phyloP scores from a whole-genome alignment of 2,113 vertebrate species.

The Taxidea taxus region DNA sequence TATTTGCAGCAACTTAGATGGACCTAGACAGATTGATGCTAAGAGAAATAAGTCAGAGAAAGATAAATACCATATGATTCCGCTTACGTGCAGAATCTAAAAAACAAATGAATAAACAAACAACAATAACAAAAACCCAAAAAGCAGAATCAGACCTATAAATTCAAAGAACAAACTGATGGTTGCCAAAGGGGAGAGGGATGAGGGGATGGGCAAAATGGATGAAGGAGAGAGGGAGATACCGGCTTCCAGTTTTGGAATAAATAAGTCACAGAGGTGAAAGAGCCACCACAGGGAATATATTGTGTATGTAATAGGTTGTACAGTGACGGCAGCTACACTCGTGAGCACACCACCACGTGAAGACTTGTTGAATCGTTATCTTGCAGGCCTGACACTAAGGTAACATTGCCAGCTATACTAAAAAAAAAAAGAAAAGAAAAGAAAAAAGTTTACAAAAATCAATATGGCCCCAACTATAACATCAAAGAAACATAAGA shows the following conservation, averaged over 20 bases:
- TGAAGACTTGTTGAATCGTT: not conserved
- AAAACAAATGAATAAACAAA: not conserved
- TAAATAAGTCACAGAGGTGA: not conserved
- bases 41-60: not conserved
- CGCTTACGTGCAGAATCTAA: not conserved
- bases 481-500: constrained; percentile 27
- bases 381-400: not conserved
- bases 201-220: not conserved
- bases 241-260: not conserved
- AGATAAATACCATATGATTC: not conserved
- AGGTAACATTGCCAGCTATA: not conserved
- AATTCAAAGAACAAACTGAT: not conserved
- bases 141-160: not conserved
- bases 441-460: not conserved
- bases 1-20: not conserved
- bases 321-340: not conserved
- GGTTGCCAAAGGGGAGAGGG: not conserved
- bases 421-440: not conserved
- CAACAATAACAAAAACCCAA: not conserved
- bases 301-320: not conserved
- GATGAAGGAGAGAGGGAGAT: not conserved
- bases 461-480: not conserved
- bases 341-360: not conserved
- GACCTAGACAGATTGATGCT: not conserved
- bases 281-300: not conserved